Base-by-base conservation (phyloP, 2,797 vertebrate species). In the Rhinogobio ventralis region DNA sequence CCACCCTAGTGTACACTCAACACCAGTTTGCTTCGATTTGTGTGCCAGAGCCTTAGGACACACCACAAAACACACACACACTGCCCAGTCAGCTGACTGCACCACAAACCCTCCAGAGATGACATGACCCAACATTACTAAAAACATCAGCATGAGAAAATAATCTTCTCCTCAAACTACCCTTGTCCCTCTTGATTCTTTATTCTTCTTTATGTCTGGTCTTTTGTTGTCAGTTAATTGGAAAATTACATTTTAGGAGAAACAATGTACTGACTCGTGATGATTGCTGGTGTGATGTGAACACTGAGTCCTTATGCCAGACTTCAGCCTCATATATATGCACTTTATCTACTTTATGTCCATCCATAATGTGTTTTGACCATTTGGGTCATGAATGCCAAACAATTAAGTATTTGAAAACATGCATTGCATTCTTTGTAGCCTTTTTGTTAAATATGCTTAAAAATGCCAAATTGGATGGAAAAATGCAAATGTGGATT, bases 111-210 rank as follows among this genome's bases (percentile, higher is more conserved):
- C 81, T 46, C 45, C 0, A 62, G 73, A 57, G 82, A 86, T 67
- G 28, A 76, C 73, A 81, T 84, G 72, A 88, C 80, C 83, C 83
- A 84, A 20, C 51, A 71, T 84, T 85, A 75, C 89, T 81, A 82
- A 90, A 88, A 88, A 87, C 75, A 86, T 39, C 80, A 87, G 39
- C 76, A 76, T 85, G 79, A 86, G 74, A 86, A 87, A 75, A 75
- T 20, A 42, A 77, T 36, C 68, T 55, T 71, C 9, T 87, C 72
- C 46, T 76, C 53, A 51, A 51, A 66, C 30, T 55, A 17, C 36
- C 74, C 53, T 20, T 57, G 42, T 87, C 74, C 39, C 64, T 82
- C 10, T 62, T 82, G 20, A 30, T 60, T 28, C n/a, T 23, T 49
- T 36, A 36, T 15, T 66, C 42, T 79, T 11, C 28, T 79, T 79